Base-by-base conservation (phyloP, 1,140 invertebrate species). In the Gerris buenoi region DNA sequence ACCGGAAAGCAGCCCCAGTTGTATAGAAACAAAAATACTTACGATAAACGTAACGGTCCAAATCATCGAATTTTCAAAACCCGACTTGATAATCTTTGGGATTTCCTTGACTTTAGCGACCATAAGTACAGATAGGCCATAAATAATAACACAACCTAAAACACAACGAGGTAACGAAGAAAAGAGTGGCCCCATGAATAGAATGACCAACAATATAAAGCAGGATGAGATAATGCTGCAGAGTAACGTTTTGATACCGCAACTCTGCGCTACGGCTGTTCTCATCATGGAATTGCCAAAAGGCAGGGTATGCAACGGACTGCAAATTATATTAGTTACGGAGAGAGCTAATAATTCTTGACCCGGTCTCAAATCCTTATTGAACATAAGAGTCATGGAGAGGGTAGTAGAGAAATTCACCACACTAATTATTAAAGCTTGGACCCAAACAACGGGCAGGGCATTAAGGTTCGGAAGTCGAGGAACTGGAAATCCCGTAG, bases 231-330 rank as follows among this genome's bases (percentile, higher is more conserved):
- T 27, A 1, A 69, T 46, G 1, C 46, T 66, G 5, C 29, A 3
- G 61, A 69, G 27, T 2, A 65, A 59, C 13, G 65, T 69, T 25
- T 65, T 66, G 22, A 67, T 27, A n/a, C 65, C 65, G 18, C 60
- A 29, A 23, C 33, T 66, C 0, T 62, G 27, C 18, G 65, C 68
- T 57, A 69, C 57, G 23, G 57, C 63, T 2, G 68, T 69, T 25
- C 68, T 66, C 68, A 69, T 69, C 68, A 69, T 69, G 15, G 68
- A 69, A 29, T 69, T 69, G n/a, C 68, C 68, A 59, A 69, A 64
- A 1, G 65, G 65, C 22, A 69, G 64, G 25, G 65, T 66, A 56
- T 69, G 68, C 10, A 69, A 62, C 25, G 58, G 64, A 10, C 25
- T 2, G 63, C 68, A 69, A 28, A 69, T 28, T n/a, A 69, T 27